These are phyloP conservation scores for Liposcelis brunnea DNA, from an alignment of 2,888 invertebrate genomes.

Conservation along the genomic window DNA sequence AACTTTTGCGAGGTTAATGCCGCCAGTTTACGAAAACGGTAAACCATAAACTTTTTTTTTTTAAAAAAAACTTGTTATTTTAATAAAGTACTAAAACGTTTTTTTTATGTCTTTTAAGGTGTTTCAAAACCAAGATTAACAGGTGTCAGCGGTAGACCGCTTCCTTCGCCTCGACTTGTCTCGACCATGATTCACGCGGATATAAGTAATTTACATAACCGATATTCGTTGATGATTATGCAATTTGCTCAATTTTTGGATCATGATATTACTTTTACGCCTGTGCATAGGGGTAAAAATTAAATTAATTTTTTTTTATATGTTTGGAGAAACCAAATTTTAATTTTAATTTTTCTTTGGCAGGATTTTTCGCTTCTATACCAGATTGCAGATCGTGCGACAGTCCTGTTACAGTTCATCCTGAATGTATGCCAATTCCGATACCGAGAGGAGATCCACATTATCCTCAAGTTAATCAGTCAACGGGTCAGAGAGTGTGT, in stretches of 20 bases:
- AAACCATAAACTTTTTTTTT: conserved; percentile 18
- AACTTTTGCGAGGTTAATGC: conserved; percentile 66
- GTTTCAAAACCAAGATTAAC: conserved; percentile 61
- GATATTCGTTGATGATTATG: conserved; percentile 86
- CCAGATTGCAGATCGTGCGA: conserved; percentile 81
- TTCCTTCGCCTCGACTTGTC: conserved; percentile 74
- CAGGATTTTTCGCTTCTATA: conserved; percentile 73
- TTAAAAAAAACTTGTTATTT: background rate
- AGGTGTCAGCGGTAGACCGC: conserved; percentile 52
- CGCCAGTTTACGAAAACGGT: conserved; percentile 79
- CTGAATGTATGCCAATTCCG: conserved; percentile 84
- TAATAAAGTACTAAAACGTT: background rate
- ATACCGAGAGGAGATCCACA: conserved; percentile 78
- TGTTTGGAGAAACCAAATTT: background rate
- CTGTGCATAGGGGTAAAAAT: conserved; percentile 58
- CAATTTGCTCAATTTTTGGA: conserved; percentile 89
- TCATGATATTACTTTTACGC: conserved; percentile 89
- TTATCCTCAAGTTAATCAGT: conserved; percentile 71
- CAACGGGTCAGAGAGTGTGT: conserved; percentile 68
- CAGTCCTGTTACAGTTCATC: conserved; percentile 71
- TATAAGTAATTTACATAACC: conserved; percentile 71
- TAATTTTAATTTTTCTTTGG: conserved; percentile 10
- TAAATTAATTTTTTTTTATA: conserved; percentile 1
- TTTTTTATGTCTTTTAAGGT: conserved; percentile 27
- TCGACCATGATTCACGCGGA: conserved; percentile 83